Percentiles rank a stretch among this genome's conserved stretches.
These are phyloP conservation scores for Geophilus truncorum DNA, from an alignment of 2,888 invertebrate species.

Conservation along the genomic window DNA sequence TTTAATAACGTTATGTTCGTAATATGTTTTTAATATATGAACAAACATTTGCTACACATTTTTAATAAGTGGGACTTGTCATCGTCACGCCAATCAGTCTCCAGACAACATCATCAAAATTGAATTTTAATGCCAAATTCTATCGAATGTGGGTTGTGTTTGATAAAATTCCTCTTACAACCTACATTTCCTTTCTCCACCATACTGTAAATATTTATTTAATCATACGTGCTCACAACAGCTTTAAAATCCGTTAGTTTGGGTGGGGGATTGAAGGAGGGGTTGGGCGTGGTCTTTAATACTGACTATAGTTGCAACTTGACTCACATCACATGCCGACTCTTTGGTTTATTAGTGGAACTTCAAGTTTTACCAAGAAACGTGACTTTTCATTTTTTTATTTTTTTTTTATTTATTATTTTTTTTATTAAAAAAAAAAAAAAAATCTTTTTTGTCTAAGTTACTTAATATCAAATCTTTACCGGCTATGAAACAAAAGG, in stretches of 20 bases:
- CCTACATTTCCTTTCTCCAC: background rate
- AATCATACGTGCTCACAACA: background rate
- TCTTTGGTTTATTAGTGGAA: background rate
- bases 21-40: no score
- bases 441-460: no score
- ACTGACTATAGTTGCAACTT: background rate
- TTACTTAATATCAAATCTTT: no score
- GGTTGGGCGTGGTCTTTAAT: background rate
- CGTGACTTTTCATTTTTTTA: background rate
- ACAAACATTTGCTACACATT: no score
- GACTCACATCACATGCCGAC: background rate
- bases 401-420: background rate
- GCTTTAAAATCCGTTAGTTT: background rate
- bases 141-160: background rate
- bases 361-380: background rate
- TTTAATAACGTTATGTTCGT: no score
- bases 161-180: background rate
- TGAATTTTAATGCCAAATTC: background rate
- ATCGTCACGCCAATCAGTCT: no score
- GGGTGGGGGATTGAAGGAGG: no score
- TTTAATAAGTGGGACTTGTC: no score
- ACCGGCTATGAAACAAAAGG: background rate
- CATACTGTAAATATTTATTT: background rate
- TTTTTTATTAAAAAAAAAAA: background rate
- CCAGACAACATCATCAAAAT: no score